Conservation (phyloP, 2,888 invertebrate genomes). For the Dichetophora obliterata region DNA sequence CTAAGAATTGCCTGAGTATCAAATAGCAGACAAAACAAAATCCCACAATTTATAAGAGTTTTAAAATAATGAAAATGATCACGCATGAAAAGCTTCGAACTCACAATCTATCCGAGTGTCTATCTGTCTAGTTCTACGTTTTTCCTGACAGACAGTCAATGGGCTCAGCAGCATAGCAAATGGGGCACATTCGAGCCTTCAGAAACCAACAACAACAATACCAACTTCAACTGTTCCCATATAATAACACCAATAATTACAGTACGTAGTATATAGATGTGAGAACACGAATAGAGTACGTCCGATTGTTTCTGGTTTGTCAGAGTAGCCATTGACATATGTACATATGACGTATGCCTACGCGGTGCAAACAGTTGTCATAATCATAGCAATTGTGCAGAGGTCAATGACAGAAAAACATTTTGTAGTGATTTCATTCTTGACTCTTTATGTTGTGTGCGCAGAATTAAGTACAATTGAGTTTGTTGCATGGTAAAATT, state of each 20-base stretch:
- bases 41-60: constrained; percentile 15
- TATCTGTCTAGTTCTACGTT: background rate
- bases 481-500: too few relatives aligned
- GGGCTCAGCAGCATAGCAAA: background rate
- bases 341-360: background rate
- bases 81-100: constrained; percentile 7
- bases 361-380: background rate
- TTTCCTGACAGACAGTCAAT: background rate
- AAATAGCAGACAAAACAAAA: background rate
- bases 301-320: constrained; percentile 5
- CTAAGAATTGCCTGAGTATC: background rate
- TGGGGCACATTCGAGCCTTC: background rate
- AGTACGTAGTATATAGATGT: background rate
- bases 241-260: constrained; percentile 32
- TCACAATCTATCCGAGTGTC: background rate
- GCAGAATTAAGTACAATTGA: background rate
- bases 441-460: background rate
- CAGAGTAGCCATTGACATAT: constrained; percentile 20
- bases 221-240: background rate
- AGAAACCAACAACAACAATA: background rate
- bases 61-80: constrained; percentile 21
- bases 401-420: background rate
- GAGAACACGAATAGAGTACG: background rate
- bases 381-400: background rate
- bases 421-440: background rate